Evolutionary conservation across 2,797 vertebrate genomes (phyloP).

Genomic region (Poecilia gillii): DNA sequence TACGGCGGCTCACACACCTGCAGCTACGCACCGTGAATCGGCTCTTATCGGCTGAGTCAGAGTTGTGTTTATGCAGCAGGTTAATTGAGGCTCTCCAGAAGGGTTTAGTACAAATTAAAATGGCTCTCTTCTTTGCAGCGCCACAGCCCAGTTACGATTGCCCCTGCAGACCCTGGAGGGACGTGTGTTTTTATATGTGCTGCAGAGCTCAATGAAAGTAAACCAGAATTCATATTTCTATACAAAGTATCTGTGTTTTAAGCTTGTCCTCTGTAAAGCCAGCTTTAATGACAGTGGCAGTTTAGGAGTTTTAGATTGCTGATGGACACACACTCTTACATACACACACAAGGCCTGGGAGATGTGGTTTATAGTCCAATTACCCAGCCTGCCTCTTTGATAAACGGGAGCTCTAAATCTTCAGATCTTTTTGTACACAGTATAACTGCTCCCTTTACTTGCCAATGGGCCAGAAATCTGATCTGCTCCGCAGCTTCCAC

Average conservation of each 20-base stretch:
- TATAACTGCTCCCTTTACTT: slow-evolving; percentile 17
- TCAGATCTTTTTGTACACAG: slow-evolving; percentile 34
- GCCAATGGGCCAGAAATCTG: slow-evolving; percentile 5
- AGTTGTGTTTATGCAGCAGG: slow-evolving; percentile 30
- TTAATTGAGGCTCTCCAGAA: slow-evolving; percentile 62
- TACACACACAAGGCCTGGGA: background rate
- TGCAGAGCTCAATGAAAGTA: slow-evolving; percentile 4
- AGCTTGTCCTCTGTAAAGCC: slow-evolving; percentile 55
- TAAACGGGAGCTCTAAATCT: slow-evolving; percentile 63
- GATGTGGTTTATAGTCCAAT: slow-evolving; percentile 68
- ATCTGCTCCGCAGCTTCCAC: slow-evolving; percentile 9
- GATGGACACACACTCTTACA: slow-evolving; percentile 15
- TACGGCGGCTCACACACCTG: slow-evolving; percentile 20
- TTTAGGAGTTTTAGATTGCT: slow-evolving; percentile 37
- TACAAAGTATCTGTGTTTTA: slow-evolving; percentile 39
- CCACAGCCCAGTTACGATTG: slow-evolving; percentile 50
- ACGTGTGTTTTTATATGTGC: background rate
- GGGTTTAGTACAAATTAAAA: slow-evolving; percentile 64
- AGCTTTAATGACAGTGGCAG: slow-evolving; percentile 36
- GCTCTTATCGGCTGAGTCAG: slow-evolving; percentile 44
- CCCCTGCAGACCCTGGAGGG: slow-evolving; percentile 33
- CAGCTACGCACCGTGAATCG: slow-evolving; percentile 14
- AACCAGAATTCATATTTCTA: slow-evolving; percentile 32
- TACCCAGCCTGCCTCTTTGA: slow-evolving; percentile 62
- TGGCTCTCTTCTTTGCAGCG: slow-evolving; percentile 34